Evolutionary conservation across 2,113 vertebrate genomes (phyloP), one percentile per base, ranked within the genome.

Genomic region (Myotis davidii): DNA sequence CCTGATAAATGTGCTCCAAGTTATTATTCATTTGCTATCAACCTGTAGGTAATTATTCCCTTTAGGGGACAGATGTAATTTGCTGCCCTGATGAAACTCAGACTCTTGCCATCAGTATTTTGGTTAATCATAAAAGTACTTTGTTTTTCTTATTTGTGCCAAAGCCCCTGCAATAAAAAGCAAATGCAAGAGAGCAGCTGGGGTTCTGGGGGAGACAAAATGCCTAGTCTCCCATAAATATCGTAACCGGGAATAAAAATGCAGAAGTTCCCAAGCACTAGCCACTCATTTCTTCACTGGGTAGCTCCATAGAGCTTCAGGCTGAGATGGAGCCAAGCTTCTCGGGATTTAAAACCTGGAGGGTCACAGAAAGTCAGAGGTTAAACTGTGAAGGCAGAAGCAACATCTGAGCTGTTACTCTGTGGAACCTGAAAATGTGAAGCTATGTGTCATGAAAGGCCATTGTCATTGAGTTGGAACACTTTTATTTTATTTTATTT

Each of bases 81-180:
- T 96, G 27, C 94, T 96, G 27, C 27, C 56, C 7, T 10, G 7
- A 82, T 65, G 87, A 97, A 96, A 97, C n/a, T 96, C 88, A 95
- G 37, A 78, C 11, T 73, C 70, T 61, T 23, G 14, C 27, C 65
- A 87, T 82, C 96, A 97, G 85, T 92, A 97, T 86, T 97, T 97
- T 95, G 81, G 56, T 77, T 89, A 13, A 61, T 69, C 94, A 54
- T 54, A 77, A 86, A 95, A 95, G 70, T 52, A 3, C 18, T 85
- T 59, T 37, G 32, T 95, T 97, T 78, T 88, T 72, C 42, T 77
- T 64, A 86, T 65, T 76, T 73, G 76, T 73, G 92, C 85, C n/a
- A 59, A 0, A 92, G 23, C 54, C 42, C 23, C 74, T 73, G 14
- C 17, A 94, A 45, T 21, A 65, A 97, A 96, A 94, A 86, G 2